A percentile compares a stretch with the other conserved stretches of the same genome.
These are phyloP conservation scores for Cryptotis parvus DNA, from an alignment of 2,113 vertebrate genomes.

Conservation along the genomic window DNA sequence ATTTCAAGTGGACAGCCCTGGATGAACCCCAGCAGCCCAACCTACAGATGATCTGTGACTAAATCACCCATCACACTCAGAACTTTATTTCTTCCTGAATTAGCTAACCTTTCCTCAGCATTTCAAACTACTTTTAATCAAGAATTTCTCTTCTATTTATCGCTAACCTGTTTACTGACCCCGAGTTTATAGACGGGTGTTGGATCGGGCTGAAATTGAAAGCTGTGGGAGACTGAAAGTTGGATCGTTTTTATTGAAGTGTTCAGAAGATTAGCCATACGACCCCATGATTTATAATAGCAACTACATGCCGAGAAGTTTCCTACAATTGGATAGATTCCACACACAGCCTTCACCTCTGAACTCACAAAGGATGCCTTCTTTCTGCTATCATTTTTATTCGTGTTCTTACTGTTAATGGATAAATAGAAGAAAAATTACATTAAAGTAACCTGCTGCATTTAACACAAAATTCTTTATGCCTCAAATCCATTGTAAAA, in stretches of 20 bases:
- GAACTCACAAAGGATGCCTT: constrained; percentile 51
- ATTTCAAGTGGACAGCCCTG: constrained; percentile 78
- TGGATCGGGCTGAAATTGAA: constrained; percentile 65
- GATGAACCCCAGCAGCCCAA: neutral
- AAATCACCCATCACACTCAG: constrained; percentile 46
- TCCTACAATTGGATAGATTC: constrained; percentile 66
- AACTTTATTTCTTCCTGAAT: constrained; percentile 63
- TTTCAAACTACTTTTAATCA: constrained; percentile 69
- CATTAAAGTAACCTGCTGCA: constrained; percentile 61
- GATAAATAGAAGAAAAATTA: constrained; percentile 77
- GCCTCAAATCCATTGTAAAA: constrained; percentile 51
- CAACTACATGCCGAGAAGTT: constrained; percentile 56
- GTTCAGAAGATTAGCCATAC: constrained; percentile 63
- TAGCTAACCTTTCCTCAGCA: constrained; percentile 37
- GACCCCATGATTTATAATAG: constrained; percentile 75
- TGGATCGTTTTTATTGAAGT: constrained; percentile 71
- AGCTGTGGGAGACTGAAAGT: constrained; percentile 53
- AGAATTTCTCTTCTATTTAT: constrained; percentile 61
- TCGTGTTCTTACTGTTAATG: constrained; percentile 67
- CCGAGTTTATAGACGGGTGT: constrained; percentile 64
- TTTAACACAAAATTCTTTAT: constrained; percentile 70
- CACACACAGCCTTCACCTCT: constrained; percentile 52
- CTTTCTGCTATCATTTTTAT: constrained; percentile 75
- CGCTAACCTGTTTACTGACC: constrained; percentile 75
- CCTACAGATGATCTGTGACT: neutral